Conservation (phyloP, 2,113 vertebrate genomes). For the Melozone crissalis region DNA sequence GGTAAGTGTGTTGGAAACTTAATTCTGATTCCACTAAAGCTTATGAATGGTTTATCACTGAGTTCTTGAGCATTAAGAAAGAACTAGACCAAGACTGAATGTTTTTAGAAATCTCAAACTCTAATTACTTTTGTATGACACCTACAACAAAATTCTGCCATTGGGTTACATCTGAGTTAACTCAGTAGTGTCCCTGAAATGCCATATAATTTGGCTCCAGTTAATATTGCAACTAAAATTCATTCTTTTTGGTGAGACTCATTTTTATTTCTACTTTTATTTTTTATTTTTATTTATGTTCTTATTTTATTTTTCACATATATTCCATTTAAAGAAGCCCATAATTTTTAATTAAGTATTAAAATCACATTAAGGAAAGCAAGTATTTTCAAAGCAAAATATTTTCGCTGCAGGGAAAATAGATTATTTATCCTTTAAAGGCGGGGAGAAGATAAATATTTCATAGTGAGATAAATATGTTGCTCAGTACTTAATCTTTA, state of each 20-base stretch:
- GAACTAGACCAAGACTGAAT: background rate
- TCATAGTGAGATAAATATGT: constrained; percentile 10
- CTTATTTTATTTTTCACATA: background rate
- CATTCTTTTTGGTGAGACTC: background rate
- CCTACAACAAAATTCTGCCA: background rate
- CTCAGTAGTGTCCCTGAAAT: background rate
- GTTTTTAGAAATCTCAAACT: background rate
- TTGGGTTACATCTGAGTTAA: background rate
- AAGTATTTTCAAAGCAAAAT: background rate
- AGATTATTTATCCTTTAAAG: background rate
- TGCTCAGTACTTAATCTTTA: constrained; percentile 25
- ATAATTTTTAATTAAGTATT: background rate
- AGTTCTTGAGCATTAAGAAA: background rate
- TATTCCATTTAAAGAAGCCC: background rate
- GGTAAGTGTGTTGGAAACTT: background rate
- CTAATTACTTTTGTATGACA: background rate
- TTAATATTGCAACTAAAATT: background rate
- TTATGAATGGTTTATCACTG: background rate
- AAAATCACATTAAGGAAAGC: background rate
- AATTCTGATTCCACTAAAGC: background rate
- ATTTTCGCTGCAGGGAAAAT: background rate
- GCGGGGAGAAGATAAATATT: background rate
- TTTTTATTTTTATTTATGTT: background rate
- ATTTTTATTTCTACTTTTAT: background rate
- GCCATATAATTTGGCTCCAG: background rate